phyloP scores from a whole-genome alignment of 2,888 invertebrate species.

The Ecdyonurus torrentis region DNA sequence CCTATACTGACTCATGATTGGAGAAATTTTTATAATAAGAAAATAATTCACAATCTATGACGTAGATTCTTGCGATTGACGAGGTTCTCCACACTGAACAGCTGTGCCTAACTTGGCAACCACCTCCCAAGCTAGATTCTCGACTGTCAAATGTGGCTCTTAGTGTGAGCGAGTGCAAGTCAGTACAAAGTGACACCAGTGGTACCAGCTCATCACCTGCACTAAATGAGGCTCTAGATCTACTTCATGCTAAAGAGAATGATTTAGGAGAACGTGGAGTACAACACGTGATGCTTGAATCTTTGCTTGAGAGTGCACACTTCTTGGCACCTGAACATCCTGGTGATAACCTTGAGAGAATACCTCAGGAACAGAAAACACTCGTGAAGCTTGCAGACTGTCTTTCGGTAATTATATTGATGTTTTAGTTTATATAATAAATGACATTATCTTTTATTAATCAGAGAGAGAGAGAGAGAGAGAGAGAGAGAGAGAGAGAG shows the following conservation, averaged over 20 bases:
- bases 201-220: neutral
- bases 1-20: too few relatives aligned
- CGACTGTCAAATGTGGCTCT: neutral
- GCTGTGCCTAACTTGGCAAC: neutral
- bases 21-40: too few relatives aligned
- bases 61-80: neutral
- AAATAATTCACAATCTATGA: too few relatives aligned
- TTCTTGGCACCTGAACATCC: neutral
- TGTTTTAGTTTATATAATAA: too few relatives aligned
- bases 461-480: neutral
- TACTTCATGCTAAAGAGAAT: neutral
- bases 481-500: neutral
- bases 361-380: too few relatives aligned
- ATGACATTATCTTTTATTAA: too few relatives aligned
- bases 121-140: neutral
- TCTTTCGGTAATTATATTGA: neutral
- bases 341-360: neutral
- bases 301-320: neutral
- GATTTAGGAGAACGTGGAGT: neutral
- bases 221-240: neutral
- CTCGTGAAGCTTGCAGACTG: neutral
- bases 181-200: neutral
- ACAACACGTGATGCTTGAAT: neutral
- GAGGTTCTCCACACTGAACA: neutral
- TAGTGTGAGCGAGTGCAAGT: neutral